Evolutionary conservation across 2,888 invertebrate genomes (phyloP).

Genomic region (Blastobasis adustella): DNA sequence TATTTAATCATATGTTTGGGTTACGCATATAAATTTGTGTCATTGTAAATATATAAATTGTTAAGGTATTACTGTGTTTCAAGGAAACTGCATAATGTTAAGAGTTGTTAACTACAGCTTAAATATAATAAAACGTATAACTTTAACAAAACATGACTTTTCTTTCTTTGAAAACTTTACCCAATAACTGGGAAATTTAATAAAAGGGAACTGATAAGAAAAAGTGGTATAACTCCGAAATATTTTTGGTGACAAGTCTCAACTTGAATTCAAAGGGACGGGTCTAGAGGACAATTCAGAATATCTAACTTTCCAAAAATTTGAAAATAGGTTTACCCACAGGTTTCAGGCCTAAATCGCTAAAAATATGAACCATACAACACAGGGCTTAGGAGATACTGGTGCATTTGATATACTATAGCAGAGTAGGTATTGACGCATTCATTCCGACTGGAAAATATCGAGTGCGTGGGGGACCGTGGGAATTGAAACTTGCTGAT

Average conservation of each 20-base stretch:
- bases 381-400: too few relatives aligned
- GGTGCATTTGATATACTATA: too few relatives aligned
- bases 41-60: conserved; percentile 30
- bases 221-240: too few relatives aligned
- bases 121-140: conserved; percentile 53
- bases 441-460: neutral
- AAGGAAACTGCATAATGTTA: conserved; percentile 65
- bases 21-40: conserved; percentile 28
- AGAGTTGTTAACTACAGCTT: conserved; percentile 65
- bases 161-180: neutral
- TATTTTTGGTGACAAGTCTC: too few relatives aligned
- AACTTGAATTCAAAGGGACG: too few relatives aligned
- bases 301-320: too few relatives aligned
- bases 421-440: neutral
- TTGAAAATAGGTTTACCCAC: too few relatives aligned
- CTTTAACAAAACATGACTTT: conserved; percentile 25
- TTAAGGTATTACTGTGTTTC: conserved; percentile 50
- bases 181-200: too few relatives aligned
- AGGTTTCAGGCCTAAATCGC: too few relatives aligned
- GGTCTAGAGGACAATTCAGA: too few relatives aligned
- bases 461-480: conserved; percentile 3
- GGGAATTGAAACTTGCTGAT: conserved; percentile 30
- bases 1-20: conserved; percentile 27
- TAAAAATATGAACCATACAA: too few relatives aligned
- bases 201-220: too few relatives aligned